Evolutionary conservation across 2,888 invertebrate genomes (phyloP).

Genomic region (Oithona nana): DNA sequence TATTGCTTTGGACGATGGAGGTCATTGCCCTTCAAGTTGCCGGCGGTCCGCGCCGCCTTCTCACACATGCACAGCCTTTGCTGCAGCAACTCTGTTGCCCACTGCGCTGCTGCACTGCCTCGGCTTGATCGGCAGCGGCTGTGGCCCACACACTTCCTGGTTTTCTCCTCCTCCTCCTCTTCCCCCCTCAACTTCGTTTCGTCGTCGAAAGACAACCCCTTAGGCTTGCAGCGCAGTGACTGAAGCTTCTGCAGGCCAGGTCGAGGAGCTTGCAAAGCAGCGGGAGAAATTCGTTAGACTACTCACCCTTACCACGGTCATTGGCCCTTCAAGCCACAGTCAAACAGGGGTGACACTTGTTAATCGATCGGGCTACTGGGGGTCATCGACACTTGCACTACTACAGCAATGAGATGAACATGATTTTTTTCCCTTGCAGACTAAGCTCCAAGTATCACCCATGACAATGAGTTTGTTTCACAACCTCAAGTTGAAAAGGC

Average conservation of each 20-base stretch:
- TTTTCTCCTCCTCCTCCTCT: background rate
- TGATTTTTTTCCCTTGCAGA: background rate
- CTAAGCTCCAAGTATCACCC: background rate
- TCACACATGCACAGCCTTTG: background rate
- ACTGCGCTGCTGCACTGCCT: background rate
- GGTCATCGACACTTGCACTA: background rate
- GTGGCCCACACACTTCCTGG: background rate
- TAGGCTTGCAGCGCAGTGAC: too few relatives aligned
- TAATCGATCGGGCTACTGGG: too few relatives aligned
- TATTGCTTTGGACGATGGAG: too few relatives aligned
- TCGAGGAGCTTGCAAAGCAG: too few relatives aligned
- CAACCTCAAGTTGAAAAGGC: constrained; percentile 92
- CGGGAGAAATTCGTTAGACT: background rate
- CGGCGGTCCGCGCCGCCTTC: background rate
- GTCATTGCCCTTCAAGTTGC: background rate
- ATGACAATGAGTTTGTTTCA: constrained; percentile 78
- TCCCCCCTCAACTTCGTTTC: too few relatives aligned
- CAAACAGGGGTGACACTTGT: background rate
- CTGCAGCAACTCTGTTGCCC: background rate
- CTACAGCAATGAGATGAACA: background rate
- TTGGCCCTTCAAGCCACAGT: background rate
- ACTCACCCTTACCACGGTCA: too few relatives aligned
- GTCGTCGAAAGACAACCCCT: too few relatives aligned
- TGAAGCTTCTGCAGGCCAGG: too few relatives aligned
- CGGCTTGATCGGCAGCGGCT: background rate